Evolutionary conservation across 64 coral and sea anemone genomes (phyloP).

Genomic region (Orbicella faveolata): DNA sequence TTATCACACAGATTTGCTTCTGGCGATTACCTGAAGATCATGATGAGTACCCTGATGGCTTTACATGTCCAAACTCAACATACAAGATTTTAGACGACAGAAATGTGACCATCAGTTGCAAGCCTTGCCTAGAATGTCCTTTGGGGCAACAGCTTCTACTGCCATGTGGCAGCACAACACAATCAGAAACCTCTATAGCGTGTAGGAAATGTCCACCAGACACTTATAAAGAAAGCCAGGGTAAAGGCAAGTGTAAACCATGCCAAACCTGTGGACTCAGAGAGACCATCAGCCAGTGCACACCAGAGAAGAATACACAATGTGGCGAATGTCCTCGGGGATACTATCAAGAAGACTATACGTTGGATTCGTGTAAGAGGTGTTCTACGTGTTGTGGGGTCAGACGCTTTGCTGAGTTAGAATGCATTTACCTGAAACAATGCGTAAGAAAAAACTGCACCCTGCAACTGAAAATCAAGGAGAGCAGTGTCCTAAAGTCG

Average conservation of each 20-base stretch:
- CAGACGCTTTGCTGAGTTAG: neutral
- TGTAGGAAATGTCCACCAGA: neutral
- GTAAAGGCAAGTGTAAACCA: neutral
- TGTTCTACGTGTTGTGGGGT: neutral
- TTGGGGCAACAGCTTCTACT: neutral
- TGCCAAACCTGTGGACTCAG: neutral
- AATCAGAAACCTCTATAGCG: neutral
- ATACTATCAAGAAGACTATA: neutral
- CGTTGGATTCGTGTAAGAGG: neutral
- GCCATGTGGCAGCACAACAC: constrained; percentile 5
- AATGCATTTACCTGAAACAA: constrained; percentile 5
- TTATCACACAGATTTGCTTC: neutral
- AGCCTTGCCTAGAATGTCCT: neutral
- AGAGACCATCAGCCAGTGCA: neutral
- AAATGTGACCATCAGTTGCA: neutral
- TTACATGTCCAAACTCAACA: constrained; percentile 7
- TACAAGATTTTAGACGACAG: neutral
- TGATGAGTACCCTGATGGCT: neutral
- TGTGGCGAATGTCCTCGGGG: constrained; percentile 12
- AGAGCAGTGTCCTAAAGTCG: neutral
- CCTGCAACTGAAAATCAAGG: neutral
- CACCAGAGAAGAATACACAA: neutral
- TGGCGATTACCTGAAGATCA: neutral
- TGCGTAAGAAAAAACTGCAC: neutral
- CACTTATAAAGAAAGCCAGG: neutral